Evolutionary conservation across 64 coral and sea anemone genomes (phyloP).

Genomic region (Orbicella faveolata): DNA sequence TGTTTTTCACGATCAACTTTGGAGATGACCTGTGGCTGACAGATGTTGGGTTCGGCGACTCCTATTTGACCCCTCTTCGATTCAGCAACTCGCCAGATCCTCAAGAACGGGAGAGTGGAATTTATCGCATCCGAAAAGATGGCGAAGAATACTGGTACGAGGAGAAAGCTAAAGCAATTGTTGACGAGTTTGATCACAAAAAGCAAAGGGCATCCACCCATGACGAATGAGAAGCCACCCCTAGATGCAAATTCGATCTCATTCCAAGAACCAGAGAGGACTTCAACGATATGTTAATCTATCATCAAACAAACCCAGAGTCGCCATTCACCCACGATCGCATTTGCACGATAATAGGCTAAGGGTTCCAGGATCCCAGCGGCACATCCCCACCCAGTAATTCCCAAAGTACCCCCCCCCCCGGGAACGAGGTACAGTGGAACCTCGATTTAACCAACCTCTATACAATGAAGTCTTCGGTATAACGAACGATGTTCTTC

Average conservation of each 20-base stretch:
- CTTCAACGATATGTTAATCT: constrained; percentile 29
- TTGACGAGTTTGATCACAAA: constrained; percentile 14
- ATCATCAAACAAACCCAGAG: constrained; percentile 20
- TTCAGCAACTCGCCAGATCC: neutral
- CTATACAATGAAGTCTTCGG: no score
- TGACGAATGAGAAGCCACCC: neutral
- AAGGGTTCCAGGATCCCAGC: no score
- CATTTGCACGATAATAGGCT: constrained; percentile 1
- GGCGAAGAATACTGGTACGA: constrained; percentile 22
- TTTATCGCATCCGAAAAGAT: constrained; percentile 52
- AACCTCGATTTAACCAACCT: no score
- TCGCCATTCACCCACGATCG: constrained; percentile 39
- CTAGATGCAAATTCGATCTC: constrained; percentile 23
- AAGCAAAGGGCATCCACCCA: no score
- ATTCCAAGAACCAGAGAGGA: constrained; percentile 1
- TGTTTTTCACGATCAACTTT: neutral
- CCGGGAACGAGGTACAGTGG: no score
- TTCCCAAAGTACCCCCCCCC: no score
- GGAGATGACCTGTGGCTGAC: constrained; percentile 7
- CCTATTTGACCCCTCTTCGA: constrained; percentile 25
- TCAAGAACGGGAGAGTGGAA: constrained; percentile 43
- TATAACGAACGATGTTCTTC: no score
- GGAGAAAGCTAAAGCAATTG: constrained; percentile 14
- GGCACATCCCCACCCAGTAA: no score
- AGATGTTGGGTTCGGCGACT: constrained; percentile 52